Base-by-base conservation (phyloP, 2,888 invertebrate species). In the Eupeodes latifasciatus region DNA sequence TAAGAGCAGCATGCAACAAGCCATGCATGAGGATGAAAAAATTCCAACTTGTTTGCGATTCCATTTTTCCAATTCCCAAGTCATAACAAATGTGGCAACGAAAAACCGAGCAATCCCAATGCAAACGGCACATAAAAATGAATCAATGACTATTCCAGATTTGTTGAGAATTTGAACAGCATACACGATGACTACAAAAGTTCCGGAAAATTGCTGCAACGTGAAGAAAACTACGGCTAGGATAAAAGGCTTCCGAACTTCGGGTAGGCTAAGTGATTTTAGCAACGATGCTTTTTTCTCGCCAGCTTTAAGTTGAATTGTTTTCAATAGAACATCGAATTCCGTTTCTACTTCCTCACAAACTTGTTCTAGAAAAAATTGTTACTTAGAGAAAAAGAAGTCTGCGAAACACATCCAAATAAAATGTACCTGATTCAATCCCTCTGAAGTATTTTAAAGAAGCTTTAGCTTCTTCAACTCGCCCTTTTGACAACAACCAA, bases 171-270 rank as follows among this genome's bases (percentile, higher is more conserved):
- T 95, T 90, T 95, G 94, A 66, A 96, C 96, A 0, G 96, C 96
- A 92, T 96, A 96, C 89, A 96, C 96, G 4, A 95, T 95, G 1
- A 96, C 94, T 0, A 96, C 96, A 89, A 96, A 96, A 1, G 96
- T 95, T 1, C 96, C 96, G 7, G 96, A 95, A 90, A 96, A 95
- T 91, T 96, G 96, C 81, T 95, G 95, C 11, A 95, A 95, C 10
- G 95, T 93, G 91, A 96, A 96, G 90, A 96, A 95, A 2, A 95
- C 92, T 74, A 95, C 94, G 93, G 96, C 94, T 53, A 94, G 92
- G 1, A 92, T 71, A 4, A 94, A 89, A 0, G 94, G 94, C 76
- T 93, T 93, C 82, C 93, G 92, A 1, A 93, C 92, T 87, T 94
- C 94, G 1, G 93, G 93, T 44, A 91, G 85, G 6, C 87, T 90